Evolutionary conservation across 2,797 vertebrate genomes (phyloP).

Genomic region (Enteromius afrohamiltoni): DNA sequence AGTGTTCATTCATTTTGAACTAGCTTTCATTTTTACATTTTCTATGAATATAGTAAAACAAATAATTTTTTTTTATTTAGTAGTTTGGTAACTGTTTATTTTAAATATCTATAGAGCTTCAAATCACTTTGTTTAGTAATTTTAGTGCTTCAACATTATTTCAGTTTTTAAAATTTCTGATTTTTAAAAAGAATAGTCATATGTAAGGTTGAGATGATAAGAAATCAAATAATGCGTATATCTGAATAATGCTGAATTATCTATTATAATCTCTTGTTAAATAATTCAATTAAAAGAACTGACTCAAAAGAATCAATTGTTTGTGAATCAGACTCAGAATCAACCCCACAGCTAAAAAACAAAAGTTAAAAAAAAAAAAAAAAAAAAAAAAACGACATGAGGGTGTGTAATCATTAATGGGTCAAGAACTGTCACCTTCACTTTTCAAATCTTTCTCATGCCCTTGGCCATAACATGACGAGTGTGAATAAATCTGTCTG

Average conservation of each 20-base stretch:
- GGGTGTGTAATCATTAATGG: not conserved
- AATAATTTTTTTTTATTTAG: not conserved
- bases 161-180: too few relatives aligned
- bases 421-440: not conserved
- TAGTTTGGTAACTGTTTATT: not conserved
- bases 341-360: not conserved
- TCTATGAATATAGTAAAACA: not conserved
- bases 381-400: not conserved
- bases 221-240: not conserved
- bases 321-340: not conserved
- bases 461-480: not conserved
- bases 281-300: not conserved
- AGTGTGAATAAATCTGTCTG: constrained; percentile 24
- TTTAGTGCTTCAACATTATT: not conserved
- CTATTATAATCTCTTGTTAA: not conserved
- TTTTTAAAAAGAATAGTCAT: too few relatives aligned
- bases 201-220: not conserved
- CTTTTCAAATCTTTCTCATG: not conserved
- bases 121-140: not conserved
- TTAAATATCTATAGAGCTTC: not conserved
- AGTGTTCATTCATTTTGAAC: not conserved
- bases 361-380: not conserved
- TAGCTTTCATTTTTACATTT: not conserved
- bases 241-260: not conserved
- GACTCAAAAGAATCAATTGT: not conserved